Evolutionary conservation across 2,888 invertebrate genomes (phyloP), one percentile per base, ranked within the genome.

Genomic region (Melanargia galathea): DNA sequence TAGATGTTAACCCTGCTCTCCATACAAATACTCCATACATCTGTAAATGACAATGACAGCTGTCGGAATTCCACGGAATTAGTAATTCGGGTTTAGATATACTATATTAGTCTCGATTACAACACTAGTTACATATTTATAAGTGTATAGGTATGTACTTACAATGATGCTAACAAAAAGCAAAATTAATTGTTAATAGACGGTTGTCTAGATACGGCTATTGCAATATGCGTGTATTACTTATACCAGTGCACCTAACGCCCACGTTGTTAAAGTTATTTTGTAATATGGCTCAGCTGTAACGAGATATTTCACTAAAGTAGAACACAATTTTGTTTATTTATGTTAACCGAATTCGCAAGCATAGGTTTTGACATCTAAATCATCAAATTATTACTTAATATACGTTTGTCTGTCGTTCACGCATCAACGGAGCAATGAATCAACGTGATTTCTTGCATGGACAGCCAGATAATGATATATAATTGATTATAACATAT

Each of bases 281-380:
- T 57, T 24, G 45, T 22, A 62, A 56, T 18, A 13, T 30, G 40
- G 24, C 35, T 55, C 56, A 30, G 56, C 16, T 46, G 46, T 56
- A 56, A 56, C 56, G 40, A 62, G 49, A 55, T 55, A 46, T 61
- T 54, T 61, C 46, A 61, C 38, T 40, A 62, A 49, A 40, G 45
- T 26, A 56, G 48, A 35, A 40, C 48, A 49, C 38, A 40, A 24
- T 45, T n/a, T 54, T 60, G 46, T 49, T 59, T 38, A 24, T 49
- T 49, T 40, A 40, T 35, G 22, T 26, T 58, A 49, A 48, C 30
- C 18, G 18, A 26, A n/a, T 26, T 49, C 24, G 35, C 45, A 48
- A 35, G n/a, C 48, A 16, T 58, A n/a, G 3, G 20, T 46, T 18
- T 22, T 46, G 22, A 10, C n/a, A 24, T 46, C 4, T 4, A 13